A percentile compares a stretch with the other conserved stretches of the same genome.
These are phyloP conservation scores for Elephas maximus DNA, from an alignment of 2,113 vertebrate genomes.

Conservation along the genomic window DNA sequence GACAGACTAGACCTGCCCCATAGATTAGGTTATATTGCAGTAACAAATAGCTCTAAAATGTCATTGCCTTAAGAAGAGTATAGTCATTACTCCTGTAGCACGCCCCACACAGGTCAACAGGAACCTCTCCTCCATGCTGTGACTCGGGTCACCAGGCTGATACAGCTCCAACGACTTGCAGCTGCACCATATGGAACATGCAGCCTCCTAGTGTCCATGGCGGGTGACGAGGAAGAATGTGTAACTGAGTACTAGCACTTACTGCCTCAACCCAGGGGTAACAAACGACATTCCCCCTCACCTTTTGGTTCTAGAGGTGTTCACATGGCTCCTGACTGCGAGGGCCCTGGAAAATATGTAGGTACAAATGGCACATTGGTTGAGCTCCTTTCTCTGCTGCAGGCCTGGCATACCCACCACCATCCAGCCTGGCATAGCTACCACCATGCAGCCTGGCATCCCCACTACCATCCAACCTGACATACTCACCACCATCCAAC, in stretches of 20 bases:
- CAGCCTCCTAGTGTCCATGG: not conserved
- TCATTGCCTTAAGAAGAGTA: not conserved
- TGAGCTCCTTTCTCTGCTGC: not conserved
- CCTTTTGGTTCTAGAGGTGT: rapidly evolving
- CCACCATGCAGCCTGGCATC: too few species aligned
- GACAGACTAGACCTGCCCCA: too few species aligned
- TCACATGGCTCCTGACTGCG: rapidly evolving
- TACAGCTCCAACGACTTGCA: rapidly evolving
- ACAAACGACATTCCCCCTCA: too few species aligned
- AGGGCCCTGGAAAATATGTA: not conserved
- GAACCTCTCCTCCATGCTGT: not conserved
- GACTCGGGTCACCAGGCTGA: not conserved
- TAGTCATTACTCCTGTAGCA: rapidly evolving
- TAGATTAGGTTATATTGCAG: rapidly evolving
- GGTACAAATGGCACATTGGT: too few species aligned
- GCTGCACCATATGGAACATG: rapidly evolving
- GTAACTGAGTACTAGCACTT: rapidly evolving
- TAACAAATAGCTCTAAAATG: not conserved
- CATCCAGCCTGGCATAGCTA: not conserved
- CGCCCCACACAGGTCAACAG: rapidly evolving
- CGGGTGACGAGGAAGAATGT: too few species aligned
- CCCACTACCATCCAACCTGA: too few species aligned
- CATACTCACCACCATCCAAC: too few species aligned
- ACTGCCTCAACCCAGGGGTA: rapidly evolving
- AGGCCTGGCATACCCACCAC: rapidly evolving